Base-by-base conservation (phyloP, 1,140 invertebrate genomes). In the Himalopsyche phryganea region DNA sequence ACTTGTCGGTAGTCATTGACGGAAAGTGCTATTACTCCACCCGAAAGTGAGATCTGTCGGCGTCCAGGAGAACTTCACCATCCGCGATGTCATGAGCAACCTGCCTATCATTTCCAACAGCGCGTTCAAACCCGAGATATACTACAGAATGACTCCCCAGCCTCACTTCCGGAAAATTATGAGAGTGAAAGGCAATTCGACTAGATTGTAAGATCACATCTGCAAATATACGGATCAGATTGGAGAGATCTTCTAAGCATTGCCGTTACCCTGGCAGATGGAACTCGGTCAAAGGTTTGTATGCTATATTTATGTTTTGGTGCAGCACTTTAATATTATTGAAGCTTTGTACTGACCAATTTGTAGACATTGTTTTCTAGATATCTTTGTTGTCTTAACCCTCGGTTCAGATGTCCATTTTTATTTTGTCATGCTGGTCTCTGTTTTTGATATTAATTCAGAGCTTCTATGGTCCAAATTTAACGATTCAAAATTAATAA, bases 171-270 rank as follows among this genome's bases (percentile, higher is more conserved):
- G 94, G 71, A 80, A 83, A 67, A 60, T 86, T 76, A 80, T 91
- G 20, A 75, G 90, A 65, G 80, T 81, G 9, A 80, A 80, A 35
- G 79, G 84, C 51, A 75, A 80, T 64, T 76, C 78, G 40, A 73
- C 77, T 0, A 72, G 83, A 36, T 67, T 92, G 9, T 71, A 79
- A 6, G 91, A 94, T 72, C 91, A 95, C 65, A 85, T 92, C 58
- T 93, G 90, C 66, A 94, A 93, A 71, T 87, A 91, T 58, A 91
- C 94, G 91, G 90, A 9, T 86, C 89, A 5, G 91, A 95, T 70
- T 95, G 92, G 92, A 79, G 91, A 52, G 90, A 93, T 74, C 74
- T 95, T 7, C 92, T 91, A 0, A 94, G 94, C 68, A 83, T 90
- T 61, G 80, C 80, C n/a, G 79, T 91, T 0, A 72, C 78, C 40